These are phyloP conservation scores for Rhincodon typus DNA, from an alignment of 2,797 vertebrate species.

Conservation along the genomic window DNA sequence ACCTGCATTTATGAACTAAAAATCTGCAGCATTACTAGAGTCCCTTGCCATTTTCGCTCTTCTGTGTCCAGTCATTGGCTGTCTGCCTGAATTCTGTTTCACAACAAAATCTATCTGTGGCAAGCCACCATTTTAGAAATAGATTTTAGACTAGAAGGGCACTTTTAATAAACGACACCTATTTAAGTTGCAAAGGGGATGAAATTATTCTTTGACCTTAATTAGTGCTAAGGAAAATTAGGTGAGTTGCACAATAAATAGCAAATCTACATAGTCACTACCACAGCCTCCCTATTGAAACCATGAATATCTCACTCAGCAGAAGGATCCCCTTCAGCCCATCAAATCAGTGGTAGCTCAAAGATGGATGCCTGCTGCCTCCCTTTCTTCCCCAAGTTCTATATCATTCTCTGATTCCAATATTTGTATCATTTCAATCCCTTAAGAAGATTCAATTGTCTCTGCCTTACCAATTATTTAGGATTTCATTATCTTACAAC, in stretches of 20 bases:
- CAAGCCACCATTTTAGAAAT: not conserved
- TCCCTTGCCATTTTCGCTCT: not conserved
- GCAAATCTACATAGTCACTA: not conserved
- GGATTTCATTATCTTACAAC: not conserved
- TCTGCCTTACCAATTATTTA: not conserved
- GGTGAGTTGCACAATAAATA: not conserved
- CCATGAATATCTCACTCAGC: not conserved
- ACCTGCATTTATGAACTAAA: slow-evolving; percentile 59
- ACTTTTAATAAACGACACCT: not conserved
- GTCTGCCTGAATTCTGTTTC: slow-evolving; percentile 12
- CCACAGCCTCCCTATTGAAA: not conserved
- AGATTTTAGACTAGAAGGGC: not conserved
- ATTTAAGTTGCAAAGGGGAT: not conserved
- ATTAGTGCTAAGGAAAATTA: not conserved
- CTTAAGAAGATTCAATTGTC: not conserved
- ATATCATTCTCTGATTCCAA: not conserved
- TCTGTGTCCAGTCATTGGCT: not conserved
- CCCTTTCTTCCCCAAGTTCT: too few relatives aligned
- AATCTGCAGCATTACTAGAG: slow-evolving; percentile 54
- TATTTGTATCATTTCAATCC: not conserved
- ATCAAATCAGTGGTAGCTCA: not conserved
- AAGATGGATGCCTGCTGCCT: not conserved
- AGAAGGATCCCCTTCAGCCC: not conserved
- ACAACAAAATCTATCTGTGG: not conserved
- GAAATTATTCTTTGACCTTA: not conserved